Evolutionary conservation across 2,797 vertebrate species (phyloP).

Genomic region (Champsocephalus esox): DNA sequence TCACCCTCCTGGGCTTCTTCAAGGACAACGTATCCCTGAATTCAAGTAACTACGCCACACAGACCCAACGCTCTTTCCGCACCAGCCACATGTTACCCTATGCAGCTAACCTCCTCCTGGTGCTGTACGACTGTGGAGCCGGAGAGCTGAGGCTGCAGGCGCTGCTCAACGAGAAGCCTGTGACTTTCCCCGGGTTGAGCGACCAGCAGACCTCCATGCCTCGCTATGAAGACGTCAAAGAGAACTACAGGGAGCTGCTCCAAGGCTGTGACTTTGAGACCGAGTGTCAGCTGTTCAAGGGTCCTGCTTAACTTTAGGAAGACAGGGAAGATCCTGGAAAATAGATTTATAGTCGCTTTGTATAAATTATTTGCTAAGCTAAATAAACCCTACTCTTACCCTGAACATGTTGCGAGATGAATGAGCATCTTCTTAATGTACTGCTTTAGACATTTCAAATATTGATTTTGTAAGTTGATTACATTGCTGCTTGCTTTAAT

Average conservation of each 20-base stretch:
- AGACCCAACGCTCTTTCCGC: constrained; percentile 87
- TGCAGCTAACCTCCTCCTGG: constrained; percentile 91
- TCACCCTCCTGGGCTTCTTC: constrained; percentile 94
- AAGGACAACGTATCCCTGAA: constrained; percentile 86
- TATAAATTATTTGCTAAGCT: not conserved
- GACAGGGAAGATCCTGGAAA: not conserved
- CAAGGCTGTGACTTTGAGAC: constrained; percentile 86
- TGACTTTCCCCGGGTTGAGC: constrained; percentile 84
- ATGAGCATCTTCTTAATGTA: not conserved
- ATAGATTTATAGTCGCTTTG: not conserved
- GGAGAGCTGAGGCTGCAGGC: constrained; percentile 86
- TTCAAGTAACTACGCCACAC: constrained; percentile 86
- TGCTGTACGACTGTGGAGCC: constrained; percentile 91
- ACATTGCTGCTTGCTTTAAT: not conserved
- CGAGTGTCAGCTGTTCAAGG: constrained; percentile 64
- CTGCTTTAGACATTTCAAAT: not conserved
- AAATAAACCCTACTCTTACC: not conserved
- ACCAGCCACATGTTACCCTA: constrained; percentile 92
- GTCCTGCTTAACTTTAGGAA: constrained; percentile 10
- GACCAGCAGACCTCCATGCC: constrained; percentile 73
- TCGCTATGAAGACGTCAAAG: constrained; percentile 85
- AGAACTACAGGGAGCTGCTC: constrained; percentile 87
- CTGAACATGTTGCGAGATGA: not conserved
- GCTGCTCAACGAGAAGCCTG: constrained; percentile 90
- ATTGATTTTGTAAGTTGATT: not conserved